Conservation (phyloP, 2,113 vertebrate genomes). For the Antechinus flavipes region DNA sequence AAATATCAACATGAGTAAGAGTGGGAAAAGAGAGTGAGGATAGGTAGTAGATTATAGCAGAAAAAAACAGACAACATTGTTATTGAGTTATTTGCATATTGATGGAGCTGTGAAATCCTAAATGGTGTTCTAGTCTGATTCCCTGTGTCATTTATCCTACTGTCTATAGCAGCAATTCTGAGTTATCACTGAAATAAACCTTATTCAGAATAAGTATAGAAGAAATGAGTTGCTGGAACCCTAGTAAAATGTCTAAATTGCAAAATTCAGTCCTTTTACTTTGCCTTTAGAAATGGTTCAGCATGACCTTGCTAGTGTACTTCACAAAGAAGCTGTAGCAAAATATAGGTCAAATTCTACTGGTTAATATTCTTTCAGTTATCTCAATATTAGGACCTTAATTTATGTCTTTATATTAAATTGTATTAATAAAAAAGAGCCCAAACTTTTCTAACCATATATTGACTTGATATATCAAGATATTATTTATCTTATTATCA, state of each 20-base stretch:
- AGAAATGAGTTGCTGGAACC: background rate
- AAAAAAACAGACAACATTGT: too few species aligned
- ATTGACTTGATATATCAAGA: background rate
- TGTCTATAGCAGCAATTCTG: background rate
- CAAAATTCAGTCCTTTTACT: background rate
- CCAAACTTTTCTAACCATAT: background rate
- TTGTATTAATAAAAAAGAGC: background rate
- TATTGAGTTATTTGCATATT: too few species aligned
- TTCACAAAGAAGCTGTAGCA: background rate
- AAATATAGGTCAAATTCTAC: background rate
- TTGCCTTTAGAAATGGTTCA: slow-evolving; percentile 33
- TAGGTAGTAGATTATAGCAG: too few species aligned
- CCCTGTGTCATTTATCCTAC: background rate
- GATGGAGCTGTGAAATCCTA: background rate
- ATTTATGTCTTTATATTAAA: background rate
- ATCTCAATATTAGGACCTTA: background rate
- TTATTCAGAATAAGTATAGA: background rate
- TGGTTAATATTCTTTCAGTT: background rate
- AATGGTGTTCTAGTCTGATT: background rate
- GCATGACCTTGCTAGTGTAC: background rate
- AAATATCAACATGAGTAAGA: background rate
- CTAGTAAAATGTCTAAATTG: background rate
- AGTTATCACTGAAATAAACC: background rate
- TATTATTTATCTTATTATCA: background rate
- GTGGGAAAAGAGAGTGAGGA: too few species aligned